Percentiles rank a stretch among this genome's conserved stretches.
phyloP scores from a whole-genome alignment of 2,797 vertebrate genomes.

The Aeoliscus strigatus region DNA sequence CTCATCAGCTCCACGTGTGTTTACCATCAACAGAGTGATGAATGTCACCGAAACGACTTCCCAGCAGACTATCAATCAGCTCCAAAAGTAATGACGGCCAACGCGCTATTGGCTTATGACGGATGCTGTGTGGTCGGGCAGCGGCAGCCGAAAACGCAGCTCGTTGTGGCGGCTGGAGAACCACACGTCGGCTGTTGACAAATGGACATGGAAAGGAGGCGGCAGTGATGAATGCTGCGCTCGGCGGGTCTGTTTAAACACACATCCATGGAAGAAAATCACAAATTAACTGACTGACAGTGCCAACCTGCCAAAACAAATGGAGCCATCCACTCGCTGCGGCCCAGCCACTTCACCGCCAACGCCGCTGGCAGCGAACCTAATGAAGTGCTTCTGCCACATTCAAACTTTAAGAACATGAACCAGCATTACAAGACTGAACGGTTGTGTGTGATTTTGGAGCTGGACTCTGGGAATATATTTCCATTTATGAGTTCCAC shows the following conservation, averaged over 20 bases:
- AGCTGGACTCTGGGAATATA: no score
- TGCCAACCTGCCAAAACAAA: conserved; percentile 38
- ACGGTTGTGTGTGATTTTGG: no score
- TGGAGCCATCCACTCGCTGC: conserved; percentile 31
- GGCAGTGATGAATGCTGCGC: conserved; percentile 57
- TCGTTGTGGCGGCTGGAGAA: no score
- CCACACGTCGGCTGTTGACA: conserved; percentile 59
- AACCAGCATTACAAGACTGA: no score
- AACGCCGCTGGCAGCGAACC: conserved; percentile 15
- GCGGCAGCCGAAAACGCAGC: conserved; percentile 43
- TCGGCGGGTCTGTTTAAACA: conserved; percentile 61
- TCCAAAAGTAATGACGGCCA: conserved; percentile 44
- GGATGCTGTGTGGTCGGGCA: conserved; percentile 41
- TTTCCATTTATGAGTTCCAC: no score
- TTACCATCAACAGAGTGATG: conserved; percentile 52
- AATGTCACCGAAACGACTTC: conserved; percentile 46
- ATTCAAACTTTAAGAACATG: no score
- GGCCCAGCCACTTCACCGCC: conserved; percentile 31
- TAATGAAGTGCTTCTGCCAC: conserved; percentile 34
- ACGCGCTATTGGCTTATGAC: conserved; percentile 52
- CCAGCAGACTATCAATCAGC: conserved; percentile 64
- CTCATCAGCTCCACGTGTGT: conserved; percentile 30
- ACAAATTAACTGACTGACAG: conserved; percentile 45
- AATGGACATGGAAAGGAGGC: conserved; percentile 37
- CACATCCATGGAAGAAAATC: conserved; percentile 43